Percentiles rank a stretch among this genome's conserved stretches.
These are phyloP conservation scores for Thera obeliscata DNA, from an alignment of 2,888 invertebrate species.

Conservation along the genomic window DNA sequence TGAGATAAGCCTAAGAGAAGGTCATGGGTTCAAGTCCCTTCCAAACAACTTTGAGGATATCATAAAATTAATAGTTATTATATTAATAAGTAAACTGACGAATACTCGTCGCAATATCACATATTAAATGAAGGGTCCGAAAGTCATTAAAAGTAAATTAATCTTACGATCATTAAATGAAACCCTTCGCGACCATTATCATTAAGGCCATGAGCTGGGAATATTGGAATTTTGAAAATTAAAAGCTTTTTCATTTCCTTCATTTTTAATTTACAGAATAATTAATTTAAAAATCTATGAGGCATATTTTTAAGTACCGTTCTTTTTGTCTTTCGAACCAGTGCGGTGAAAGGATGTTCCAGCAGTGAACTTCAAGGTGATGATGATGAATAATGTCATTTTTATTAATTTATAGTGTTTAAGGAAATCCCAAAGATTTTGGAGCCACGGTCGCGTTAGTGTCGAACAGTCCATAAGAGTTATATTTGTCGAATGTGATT, in stretches of 20 bases:
- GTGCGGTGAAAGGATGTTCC: too few relatives aligned
- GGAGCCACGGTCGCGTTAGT: too few relatives aligned
- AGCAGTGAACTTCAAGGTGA: too few relatives aligned
- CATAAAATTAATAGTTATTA: background rate
- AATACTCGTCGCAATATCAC: background rate
- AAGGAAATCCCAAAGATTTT: too few relatives aligned
- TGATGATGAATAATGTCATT: too few relatives aligned
- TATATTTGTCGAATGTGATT: too few relatives aligned
- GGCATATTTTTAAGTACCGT: too few relatives aligned
- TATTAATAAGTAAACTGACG: too few relatives aligned
- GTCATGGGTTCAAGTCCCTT: background rate
- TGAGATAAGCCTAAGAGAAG: too few relatives aligned
- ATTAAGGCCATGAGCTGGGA: conserved; percentile 19
- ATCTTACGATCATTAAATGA: conserved; percentile 8
- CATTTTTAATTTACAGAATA: background rate
- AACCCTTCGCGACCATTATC: conserved; percentile 17
- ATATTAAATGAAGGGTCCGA: background rate
- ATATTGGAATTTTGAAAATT: conserved; percentile 27
- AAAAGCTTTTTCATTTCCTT: conserved; percentile 25
- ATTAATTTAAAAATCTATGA: background rate
- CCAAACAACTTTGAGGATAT: background rate
- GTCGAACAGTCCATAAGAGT: too few relatives aligned
- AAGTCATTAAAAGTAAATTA: conserved; percentile 9
- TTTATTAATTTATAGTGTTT: too few relatives aligned
- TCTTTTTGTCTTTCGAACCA: too few relatives aligned